Conservation (phyloP, 2,888 invertebrate genomes). For the Enoplolaimus lenunculus region DNA sequence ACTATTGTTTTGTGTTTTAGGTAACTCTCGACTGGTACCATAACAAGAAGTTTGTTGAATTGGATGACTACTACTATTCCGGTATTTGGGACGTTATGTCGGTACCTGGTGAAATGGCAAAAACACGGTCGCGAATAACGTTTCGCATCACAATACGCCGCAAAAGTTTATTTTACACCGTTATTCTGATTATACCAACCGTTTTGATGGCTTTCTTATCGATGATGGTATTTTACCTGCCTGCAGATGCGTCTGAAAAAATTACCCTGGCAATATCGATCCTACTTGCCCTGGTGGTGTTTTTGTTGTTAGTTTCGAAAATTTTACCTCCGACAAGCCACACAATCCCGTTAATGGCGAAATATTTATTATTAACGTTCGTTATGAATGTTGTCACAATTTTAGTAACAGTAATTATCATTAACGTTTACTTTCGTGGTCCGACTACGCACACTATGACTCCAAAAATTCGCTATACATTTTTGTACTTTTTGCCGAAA, state of each 20-base stretch:
- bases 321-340: constrained; percentile 96
- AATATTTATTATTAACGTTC: constrained; percentile 95
- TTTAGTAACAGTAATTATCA: constrained; percentile 95
- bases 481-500: constrained; percentile 81
- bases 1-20: constrained; percentile 46
- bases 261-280: constrained; percentile 75
- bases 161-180: constrained; percentile 96
- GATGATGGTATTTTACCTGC: constrained; percentile 92
- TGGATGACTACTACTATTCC: constrained; percentile 93
- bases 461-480: constrained; percentile 83
- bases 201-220: constrained; percentile 97
- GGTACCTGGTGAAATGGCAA: constrained; percentile 61
- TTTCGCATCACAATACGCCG: constrained; percentile 88
- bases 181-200: constrained; percentile 94
- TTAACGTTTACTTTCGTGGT: constrained; percentile 98
- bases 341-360: constrained; percentile 64
- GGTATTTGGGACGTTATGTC: constrained; percentile 97
- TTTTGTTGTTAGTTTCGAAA: constrained; percentile 91
- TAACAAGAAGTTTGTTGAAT: constrained; percentile 77
- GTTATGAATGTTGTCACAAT: constrained; percentile 99
- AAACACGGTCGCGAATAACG: constrained; percentile 49
- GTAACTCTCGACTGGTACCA: constrained; percentile 79
- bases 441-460: constrained; percentile 77
- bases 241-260: constrained; percentile 97
- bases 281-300: constrained; percentile 96